Evolutionary conservation across 2,113 vertebrate genomes (phyloP), one percentile per base, ranked within the genome.

Genomic region (Junco hyemalis): DNA sequence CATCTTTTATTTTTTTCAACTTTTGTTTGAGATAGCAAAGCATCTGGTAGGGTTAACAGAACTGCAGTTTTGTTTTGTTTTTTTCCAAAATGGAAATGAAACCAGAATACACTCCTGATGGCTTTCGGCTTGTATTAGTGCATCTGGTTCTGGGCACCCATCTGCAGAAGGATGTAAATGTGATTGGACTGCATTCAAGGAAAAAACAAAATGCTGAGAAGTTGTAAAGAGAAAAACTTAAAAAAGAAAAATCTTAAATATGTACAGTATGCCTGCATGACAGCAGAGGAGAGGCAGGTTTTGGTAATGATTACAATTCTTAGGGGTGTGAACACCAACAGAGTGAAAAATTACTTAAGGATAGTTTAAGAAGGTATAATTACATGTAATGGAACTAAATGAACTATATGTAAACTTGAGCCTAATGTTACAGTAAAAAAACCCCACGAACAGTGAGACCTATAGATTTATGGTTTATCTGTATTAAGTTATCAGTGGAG

Each of bases 11-110:
- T 91, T 66, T 53, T 57, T 88, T 63, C 63, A 69, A 5, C 29
- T 92, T 84, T 68, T 91, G 14, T 69, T 84, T 64, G 44, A 80
- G 45, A 77, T 63, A 63, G 63, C 25, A 87, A 87, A 92, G 68
- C 61, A 72, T 91, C 63, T 91, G 66, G 42, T 79, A 79, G 59
- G 33, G 16, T 80, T 94, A 82, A 89, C 31, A 87, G 87, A 93
- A 72, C 48, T 74, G 31, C 61, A 47, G 71, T 60, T 92, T 79
- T 72, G 40, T 31, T 92, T 86, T 72, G 33, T 15, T 87, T 86
- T 93, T 93, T 91, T 76, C 38, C 73, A 63, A 95, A 96, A 90
- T 90, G 85, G 82, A 76, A 94, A 86, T 91, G n/a, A 94, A 89
- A 91, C 42, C 40, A 65, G 84, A 89, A 70, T 89, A 81, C 10